Conservation (phyloP, 1,140 invertebrate species). For the Achatina immaculata region DNA sequence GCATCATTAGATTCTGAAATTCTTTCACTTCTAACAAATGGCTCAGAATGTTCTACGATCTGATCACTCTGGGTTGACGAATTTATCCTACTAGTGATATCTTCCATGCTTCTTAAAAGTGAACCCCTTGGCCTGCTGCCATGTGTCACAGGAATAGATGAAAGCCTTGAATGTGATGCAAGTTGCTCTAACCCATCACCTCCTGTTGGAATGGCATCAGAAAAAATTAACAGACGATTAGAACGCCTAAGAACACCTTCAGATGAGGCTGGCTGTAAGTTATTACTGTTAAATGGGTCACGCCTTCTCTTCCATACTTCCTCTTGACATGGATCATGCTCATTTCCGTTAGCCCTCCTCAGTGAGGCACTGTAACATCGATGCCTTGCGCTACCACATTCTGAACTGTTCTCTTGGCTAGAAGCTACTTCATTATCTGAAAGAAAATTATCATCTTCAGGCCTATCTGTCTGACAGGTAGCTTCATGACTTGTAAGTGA, state of each 20-base stretch:
- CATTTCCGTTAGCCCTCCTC: not conserved
- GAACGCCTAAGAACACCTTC: not conserved
- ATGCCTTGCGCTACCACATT: not conserved
- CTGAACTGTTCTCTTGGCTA: not conserved
- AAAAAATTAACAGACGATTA: not conserved
- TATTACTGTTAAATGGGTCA: not conserved
- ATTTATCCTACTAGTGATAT: not conserved
- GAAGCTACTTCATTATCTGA: not conserved
- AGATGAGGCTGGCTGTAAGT: not conserved
- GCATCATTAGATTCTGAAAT: not conserved
- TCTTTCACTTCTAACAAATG: not conserved
- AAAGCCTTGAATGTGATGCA: not conserved
- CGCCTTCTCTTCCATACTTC: not conserved
- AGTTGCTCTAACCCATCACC: not conserved
- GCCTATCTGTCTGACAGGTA: not conserved
- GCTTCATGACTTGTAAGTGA: not conserved
- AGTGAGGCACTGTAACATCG: not conserved
- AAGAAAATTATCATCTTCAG: not conserved
- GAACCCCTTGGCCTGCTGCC: not conserved
- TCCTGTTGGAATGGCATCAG: not conserved
- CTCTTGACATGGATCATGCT: not conserved
- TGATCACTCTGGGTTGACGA: no score
- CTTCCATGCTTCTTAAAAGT: not conserved
- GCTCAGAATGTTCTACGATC: not conserved
- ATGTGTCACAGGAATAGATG: not conserved